A percentile compares a stretch with the other conserved stretches of the same genome.
Conservation (phyloP, 1,140 invertebrate species). For the Panagrolaimus sp. region DNA sequence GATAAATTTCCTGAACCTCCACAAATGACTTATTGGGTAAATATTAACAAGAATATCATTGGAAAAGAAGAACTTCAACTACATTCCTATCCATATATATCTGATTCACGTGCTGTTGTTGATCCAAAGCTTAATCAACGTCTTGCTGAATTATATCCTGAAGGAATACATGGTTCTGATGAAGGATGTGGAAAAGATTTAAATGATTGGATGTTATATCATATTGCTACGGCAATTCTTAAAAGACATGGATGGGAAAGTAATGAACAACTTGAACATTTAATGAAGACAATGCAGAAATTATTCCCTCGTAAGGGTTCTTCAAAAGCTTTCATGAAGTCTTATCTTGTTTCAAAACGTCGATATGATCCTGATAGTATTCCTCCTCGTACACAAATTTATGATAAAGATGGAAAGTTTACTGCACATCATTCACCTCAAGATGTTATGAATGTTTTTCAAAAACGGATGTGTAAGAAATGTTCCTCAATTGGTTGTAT, state of each 20-base stretch:
- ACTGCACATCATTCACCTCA: not conserved
- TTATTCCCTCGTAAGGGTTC: constrained; percentile 41
- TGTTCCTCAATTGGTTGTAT: not conserved
- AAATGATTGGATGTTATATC: constrained; percentile 41
- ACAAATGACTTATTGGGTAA: constrained; percentile 45
- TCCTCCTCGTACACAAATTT: not conserved
- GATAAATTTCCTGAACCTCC: constrained; percentile 9
- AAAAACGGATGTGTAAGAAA: not conserved
- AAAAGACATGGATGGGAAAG: not conserved
- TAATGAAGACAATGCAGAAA: constrained; percentile 23
- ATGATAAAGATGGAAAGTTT: not conserved
- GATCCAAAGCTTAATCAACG: constrained; percentile 24
- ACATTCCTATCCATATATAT: constrained; percentile 44
- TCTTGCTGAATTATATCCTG: constrained; percentile 35
- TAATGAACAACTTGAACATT: not conserved
- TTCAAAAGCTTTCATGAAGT: constrained; percentile 14
- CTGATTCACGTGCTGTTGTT: constrained; percentile 18
- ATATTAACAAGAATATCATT: constrained; percentile 40
- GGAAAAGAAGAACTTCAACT: constrained; percentile 45
- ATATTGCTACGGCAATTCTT: constrained; percentile 25
- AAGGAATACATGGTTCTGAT: constrained; percentile 41
- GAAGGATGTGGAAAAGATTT: constrained; percentile 41
- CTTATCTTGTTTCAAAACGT: constrained; percentile 38
- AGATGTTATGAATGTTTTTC: not conserved
- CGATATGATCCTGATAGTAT: constrained; percentile 34